phyloP scores from a whole-genome alignment of 2,888 invertebrate species.

The Leucozona laternaria region DNA sequence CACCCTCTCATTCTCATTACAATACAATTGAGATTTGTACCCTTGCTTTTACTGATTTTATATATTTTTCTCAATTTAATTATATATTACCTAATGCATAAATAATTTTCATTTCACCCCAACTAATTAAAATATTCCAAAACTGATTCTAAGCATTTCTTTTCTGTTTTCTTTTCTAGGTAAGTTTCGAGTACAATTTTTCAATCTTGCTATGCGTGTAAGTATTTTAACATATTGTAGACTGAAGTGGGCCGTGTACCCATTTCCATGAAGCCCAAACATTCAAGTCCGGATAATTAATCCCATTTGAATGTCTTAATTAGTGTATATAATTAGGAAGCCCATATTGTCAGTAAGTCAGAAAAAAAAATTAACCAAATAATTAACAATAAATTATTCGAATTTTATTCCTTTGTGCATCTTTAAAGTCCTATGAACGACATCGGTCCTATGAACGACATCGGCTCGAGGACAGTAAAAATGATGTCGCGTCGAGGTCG shows the following conservation, averaged over 20 bases:
- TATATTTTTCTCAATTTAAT: neutral
- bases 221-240: constrained; percentile 7
- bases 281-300: constrained; percentile 36
- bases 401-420: constrained; percentile 72
- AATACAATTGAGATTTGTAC: too few species aligned
- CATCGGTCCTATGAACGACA: constrained; percentile 15
- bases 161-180: constrained; percentile 35
- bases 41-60: too few species aligned
- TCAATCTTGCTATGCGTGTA: neutral
- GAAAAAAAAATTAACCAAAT: constrained; percentile 43
- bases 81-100: neutral
- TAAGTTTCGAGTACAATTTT: constrained; percentile 31
- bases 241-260: neutral
- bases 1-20: neutral
- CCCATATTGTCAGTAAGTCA: constrained; percentile 13
- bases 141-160: neutral
- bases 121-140: neutral
- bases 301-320: constrained; percentile 69
- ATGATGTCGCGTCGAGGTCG: constrained; percentile 11
- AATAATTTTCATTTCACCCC: neutral
- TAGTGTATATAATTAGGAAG: too few species aligned
- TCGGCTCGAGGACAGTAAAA: neutral
- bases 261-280: neutral
- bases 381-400: constrained; percentile 70
- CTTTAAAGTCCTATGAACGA: constrained; percentile 39